Conservation (phyloP, 2,797 vertebrate species). For the Alectoris magna region DNA sequence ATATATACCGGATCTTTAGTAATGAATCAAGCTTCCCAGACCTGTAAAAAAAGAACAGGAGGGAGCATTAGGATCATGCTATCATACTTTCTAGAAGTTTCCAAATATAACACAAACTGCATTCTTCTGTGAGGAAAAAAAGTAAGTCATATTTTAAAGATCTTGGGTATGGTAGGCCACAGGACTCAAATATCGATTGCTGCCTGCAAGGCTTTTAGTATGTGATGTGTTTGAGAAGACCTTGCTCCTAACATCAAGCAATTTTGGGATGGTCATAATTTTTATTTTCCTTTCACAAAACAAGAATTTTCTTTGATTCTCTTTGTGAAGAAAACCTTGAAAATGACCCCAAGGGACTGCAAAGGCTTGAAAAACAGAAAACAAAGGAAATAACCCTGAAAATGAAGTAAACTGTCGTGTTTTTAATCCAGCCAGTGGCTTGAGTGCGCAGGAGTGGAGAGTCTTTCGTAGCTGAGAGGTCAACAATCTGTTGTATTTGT, state of each 20-base stretch:
- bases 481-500: neutral
- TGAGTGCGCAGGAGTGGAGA: neutral
- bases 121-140: neutral
- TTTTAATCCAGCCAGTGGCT: neutral
- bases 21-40: neutral
- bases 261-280: neutral
- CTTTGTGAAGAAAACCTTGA: neutral
- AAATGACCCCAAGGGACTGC: neutral
- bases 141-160: neutral
- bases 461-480: neutral
- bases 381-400: neutral
- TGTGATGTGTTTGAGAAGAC: slow-evolving; percentile 13
- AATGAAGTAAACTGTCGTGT: neutral
- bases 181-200: neutral
- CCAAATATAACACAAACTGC: neutral
- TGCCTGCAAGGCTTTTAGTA: neutral
- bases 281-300: neutral
- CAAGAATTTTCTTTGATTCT: neutral
- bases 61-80: neutral
- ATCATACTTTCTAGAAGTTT: neutral
- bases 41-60: neutral
- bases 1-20: neutral
- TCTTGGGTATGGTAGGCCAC: neutral
- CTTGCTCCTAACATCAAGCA: neutral
- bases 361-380: neutral